These are phyloP conservation scores for Addax nasomaculatus DNA, from an alignment of 2,113 vertebrate species.

Conservation along the genomic window DNA sequence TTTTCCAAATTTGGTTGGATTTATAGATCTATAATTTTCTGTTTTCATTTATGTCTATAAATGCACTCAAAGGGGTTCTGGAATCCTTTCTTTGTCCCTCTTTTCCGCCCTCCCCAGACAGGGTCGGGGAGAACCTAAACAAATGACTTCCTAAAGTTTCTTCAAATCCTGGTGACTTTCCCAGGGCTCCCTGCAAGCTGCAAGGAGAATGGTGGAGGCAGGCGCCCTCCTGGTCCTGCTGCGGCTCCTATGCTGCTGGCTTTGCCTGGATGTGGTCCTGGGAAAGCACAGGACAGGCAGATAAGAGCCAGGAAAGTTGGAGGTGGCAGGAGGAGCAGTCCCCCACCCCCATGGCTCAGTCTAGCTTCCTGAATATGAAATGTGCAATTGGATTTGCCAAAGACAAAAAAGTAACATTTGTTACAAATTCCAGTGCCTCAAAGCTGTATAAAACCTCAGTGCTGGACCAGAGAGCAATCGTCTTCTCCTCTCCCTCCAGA, in stretches of 20 bases:
- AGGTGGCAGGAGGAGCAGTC: background rate
- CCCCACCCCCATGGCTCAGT: background rate
- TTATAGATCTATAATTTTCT: background rate
- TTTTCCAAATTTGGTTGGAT: background rate
- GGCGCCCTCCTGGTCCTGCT: rapidly evolving
- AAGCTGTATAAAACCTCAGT: background rate
- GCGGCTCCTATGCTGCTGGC: background rate
- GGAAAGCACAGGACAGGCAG: background rate
- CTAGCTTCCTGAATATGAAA: background rate
- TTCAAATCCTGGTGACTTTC: background rate
- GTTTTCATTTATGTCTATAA: background rate
- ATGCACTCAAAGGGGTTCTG: background rate
- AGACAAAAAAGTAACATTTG: conserved; percentile 26
- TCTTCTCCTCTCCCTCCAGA: background rate
- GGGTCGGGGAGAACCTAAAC: background rate
- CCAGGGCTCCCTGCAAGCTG: background rate
- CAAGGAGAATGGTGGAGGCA: rapidly evolving
- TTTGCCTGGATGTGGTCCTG: rapidly evolving
- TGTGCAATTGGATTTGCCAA: background rate
- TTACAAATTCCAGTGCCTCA: background rate
- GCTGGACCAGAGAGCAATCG: background rate
- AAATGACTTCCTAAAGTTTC: background rate
- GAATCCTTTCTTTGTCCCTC: background rate
- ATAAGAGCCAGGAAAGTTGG: background rate
- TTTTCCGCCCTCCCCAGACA: background rate